Evolutionary conservation across 2,888 invertebrate species (phyloP).

Genomic region (Leptopilina myrica): DNA sequence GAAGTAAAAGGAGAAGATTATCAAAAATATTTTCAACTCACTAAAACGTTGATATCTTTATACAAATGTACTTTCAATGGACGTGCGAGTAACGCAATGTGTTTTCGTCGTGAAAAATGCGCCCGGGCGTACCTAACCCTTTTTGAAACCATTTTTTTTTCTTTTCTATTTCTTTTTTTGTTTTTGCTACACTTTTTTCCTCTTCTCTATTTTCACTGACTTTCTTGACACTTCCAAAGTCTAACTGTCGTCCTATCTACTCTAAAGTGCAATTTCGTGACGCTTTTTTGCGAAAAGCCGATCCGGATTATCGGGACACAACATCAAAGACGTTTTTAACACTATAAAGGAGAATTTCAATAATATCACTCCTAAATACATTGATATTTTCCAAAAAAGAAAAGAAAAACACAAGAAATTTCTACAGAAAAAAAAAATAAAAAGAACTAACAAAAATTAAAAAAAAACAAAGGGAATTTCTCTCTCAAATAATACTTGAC

Average conservation of each 20-base stretch:
- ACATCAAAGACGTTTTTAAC: conserved; percentile 26
- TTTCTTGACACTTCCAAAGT: conserved; percentile 26
- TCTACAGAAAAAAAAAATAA: background rate
- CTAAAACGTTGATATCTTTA: conserved; percentile 50
- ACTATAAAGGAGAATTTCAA: background rate
- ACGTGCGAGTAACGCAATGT: conserved; percentile 62
- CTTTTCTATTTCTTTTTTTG: conserved; percentile 15
- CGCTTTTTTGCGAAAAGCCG: conserved; percentile 40
- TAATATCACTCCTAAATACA: background rate
- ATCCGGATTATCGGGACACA: conserved; percentile 44
- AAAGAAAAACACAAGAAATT: background rate
- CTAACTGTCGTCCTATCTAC: conserved; percentile 30
- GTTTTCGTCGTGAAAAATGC: conserved; percentile 65
- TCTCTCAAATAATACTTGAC: conserved; percentile 1
- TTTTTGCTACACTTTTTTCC: too few relatives aligned
- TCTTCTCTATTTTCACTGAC: background rate
- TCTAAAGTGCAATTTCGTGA: conserved; percentile 43
- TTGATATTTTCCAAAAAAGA: background rate
- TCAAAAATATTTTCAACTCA: conserved; percentile 39
- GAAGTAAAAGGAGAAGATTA: too few relatives aligned
- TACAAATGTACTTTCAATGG: conserved; percentile 65
- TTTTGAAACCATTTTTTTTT: conserved; percentile 59
- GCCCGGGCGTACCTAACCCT: conserved; percentile 68
- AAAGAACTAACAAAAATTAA: too few relatives aligned
- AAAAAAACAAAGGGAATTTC: too few relatives aligned